A percentile compares a stretch with the other conserved stretches of the same genome.
Conservation (phyloP, 2,888 invertebrate species). For the Bellardia pandia region DNA sequence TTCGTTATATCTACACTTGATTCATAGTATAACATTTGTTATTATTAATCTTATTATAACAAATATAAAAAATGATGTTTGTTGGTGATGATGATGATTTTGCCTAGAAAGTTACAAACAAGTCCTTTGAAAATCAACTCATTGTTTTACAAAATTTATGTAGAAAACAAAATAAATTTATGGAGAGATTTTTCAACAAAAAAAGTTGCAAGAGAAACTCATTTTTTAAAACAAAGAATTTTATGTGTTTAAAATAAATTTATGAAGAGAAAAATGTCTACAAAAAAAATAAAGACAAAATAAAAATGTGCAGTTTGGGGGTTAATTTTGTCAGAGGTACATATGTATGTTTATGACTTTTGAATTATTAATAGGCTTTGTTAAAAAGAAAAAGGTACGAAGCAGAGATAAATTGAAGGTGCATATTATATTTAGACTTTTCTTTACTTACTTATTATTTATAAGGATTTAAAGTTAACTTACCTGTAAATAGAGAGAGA, state of each 20-base stretch:
- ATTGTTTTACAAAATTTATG: neutral
- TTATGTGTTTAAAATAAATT: conserved; percentile 27
- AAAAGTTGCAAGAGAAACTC: neutral
- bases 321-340: neutral
- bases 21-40: neutral
- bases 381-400: neutral
- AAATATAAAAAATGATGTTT: neutral
- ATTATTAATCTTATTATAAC: conserved; percentile 2
- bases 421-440: neutral
- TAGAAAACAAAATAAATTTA: conserved; percentile 2
- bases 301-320: neutral
- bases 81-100: neutral
- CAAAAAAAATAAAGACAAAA: neutral
- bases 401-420: neutral
- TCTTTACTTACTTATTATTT: conserved; percentile 23
- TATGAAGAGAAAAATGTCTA: neutral
- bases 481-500: conserved; percentile 38
- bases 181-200: neutral
- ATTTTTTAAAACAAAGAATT: neutral
- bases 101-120: neutral
- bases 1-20: neutral
- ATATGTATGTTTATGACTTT: neutral
- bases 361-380: conserved; percentile 27
- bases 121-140: conserved; percentile 48
- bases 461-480: neutral